phyloP scores from a whole-genome alignment of 2,888 invertebrate species.

The Nomada goodeniana region DNA sequence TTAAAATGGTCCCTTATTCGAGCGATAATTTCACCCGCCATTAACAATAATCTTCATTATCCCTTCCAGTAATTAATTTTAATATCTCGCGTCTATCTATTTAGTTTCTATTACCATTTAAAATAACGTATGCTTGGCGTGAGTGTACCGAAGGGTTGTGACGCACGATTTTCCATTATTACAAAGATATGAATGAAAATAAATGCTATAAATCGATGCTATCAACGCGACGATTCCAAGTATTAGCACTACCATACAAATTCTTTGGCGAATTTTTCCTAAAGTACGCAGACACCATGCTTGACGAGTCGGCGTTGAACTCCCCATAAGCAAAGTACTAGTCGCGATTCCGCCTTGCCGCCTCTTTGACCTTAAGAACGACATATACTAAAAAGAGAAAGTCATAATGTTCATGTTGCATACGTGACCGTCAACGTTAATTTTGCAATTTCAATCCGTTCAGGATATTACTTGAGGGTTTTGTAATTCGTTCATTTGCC shows the following conservation, averaged over 20 bases:
- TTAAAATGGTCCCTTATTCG: constrained; percentile 68
- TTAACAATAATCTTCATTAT: background rate
- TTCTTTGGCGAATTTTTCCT: constrained; percentile 48
- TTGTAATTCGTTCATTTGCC: constrained; percentile 73
- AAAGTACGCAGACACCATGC: background rate
- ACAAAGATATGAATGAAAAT: constrained; percentile 74
- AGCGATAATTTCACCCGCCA: constrained; percentile 8
- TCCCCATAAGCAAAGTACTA: background rate
- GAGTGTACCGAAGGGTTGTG: constrained; percentile 47
- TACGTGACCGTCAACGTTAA: background rate
- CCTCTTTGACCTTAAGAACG: background rate
- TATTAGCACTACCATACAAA: constrained; percentile 54
- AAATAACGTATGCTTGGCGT: constrained; percentile 62
- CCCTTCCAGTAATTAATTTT: background rate
- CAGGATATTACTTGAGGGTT: constrained; percentile 63
- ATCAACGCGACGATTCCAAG: constrained; percentile 69
- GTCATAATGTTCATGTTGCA: background rate
- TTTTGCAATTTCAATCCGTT: background rate
- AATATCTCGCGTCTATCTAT: background rate
- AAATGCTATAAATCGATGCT: constrained; percentile 69
- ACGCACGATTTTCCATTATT: constrained; percentile 64
- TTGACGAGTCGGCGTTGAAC: background rate
- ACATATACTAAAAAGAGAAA: background rate
- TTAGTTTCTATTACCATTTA: constrained; percentile 18
- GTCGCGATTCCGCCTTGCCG: background rate